phyloP scores from a whole-genome alignment of 2,888 invertebrate genomes.

The Norana najaformis region DNA sequence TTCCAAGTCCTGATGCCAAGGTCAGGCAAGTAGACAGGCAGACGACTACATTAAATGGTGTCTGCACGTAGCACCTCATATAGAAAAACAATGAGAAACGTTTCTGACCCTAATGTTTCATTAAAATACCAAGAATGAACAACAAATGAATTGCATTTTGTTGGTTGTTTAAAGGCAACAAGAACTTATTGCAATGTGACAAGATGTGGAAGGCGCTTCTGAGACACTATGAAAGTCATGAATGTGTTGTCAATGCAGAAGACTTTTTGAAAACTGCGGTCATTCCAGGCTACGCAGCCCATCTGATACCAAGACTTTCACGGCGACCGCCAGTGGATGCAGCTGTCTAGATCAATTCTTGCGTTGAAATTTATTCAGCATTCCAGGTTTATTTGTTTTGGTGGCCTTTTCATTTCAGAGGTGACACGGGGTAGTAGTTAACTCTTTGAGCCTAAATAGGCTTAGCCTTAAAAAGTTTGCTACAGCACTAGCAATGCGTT shows the following conservation, averaged over 20 bases:
- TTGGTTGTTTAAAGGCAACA: slow-evolving; percentile 27
- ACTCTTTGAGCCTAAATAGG: background rate
- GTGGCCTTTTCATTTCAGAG: background rate
- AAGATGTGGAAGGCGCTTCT: slow-evolving; percentile 23
- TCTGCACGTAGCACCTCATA: no score
- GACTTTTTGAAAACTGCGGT: slow-evolving; percentile 1
- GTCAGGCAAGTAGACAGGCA: no score
- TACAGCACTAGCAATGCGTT: background rate
- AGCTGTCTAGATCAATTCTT: background rate
- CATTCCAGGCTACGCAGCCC: background rate
- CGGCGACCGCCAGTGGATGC: slow-evolving; percentile 6
- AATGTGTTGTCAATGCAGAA: slow-evolving; percentile 15
- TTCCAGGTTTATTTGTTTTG: background rate
- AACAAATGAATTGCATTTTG: background rate
- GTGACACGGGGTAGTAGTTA: background rate
- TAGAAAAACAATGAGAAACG: background rate
- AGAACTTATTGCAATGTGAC: slow-evolving; percentile 16
- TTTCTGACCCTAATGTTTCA: background rate
- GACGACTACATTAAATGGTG: no score
- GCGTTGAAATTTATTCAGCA: background rate
- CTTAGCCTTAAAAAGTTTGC: background rate
- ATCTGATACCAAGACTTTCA: slow-evolving; percentile 7
- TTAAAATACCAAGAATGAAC: background rate
- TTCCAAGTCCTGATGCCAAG: no score
- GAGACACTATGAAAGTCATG: background rate